Conservation (phyloP, 2,888 invertebrate species). For the Oxytorus armatus region DNA sequence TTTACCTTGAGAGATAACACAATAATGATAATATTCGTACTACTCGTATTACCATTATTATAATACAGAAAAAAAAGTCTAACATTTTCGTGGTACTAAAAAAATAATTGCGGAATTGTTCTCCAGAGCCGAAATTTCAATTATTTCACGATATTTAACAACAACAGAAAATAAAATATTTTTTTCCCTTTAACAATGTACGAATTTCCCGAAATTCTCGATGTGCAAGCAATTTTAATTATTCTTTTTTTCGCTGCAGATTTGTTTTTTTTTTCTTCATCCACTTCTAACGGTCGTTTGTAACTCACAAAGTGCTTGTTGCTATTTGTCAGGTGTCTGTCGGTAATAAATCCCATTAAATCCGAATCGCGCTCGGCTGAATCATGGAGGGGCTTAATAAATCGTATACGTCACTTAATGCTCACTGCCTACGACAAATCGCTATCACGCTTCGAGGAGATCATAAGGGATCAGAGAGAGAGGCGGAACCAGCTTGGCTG, state of each 20-base stretch:
- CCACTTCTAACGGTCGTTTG: too few species aligned
- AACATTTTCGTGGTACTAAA: too few species aligned
- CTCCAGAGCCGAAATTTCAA: too few species aligned
- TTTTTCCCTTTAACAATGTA: too few species aligned
- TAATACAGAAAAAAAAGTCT: not conserved
- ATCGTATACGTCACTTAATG: slow-evolving; percentile 92
- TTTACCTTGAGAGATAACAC: slow-evolving; percentile 29
- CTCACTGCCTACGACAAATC: slow-evolving; percentile 95
- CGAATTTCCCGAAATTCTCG: too few species aligned
- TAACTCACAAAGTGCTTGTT: slow-evolving; percentile 36
- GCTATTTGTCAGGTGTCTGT: slow-evolving; percentile 90
- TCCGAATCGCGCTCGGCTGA: slow-evolving; percentile 95
- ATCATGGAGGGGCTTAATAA: slow-evolving; percentile 94
- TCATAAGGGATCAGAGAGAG: slow-evolving; percentile 95
- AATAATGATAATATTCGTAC: slow-evolving; percentile 1
- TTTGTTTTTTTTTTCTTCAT: too few species aligned
- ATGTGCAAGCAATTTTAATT: too few species aligned
- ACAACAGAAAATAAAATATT: too few species aligned
- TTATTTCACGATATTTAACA: too few species aligned
- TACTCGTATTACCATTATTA: slow-evolving; percentile 29
- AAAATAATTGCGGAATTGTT: too few species aligned
- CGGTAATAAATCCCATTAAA: slow-evolving; percentile 95
- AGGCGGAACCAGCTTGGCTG: slow-evolving; percentile 95
- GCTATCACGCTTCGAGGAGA: slow-evolving; percentile 94
- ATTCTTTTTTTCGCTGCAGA: too few species aligned